Conservation (phyloP, 2,113 vertebrate genomes). For the Pavo muticus region DNA sequence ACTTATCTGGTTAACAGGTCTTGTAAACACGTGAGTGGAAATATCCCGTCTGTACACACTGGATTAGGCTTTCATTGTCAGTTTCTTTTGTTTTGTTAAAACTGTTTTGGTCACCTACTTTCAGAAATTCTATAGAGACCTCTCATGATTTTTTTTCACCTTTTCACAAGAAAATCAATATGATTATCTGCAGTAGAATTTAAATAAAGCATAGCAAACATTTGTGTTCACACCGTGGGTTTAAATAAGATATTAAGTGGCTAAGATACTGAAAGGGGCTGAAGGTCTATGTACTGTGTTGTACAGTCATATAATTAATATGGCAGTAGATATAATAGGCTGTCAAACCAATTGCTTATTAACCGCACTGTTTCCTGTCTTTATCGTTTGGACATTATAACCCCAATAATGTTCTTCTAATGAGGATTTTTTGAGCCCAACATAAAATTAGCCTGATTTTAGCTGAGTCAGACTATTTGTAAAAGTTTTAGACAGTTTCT, state of each 20-base stretch:
- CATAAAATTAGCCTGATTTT: constrained; percentile 27
- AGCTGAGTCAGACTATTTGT: constrained; percentile 32
- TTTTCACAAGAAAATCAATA: not conserved
- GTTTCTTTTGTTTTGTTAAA: not conserved
- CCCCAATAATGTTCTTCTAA: constrained; percentile 4
- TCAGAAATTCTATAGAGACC: not conserved
- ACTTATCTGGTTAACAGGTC: not conserved
- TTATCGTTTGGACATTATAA: constrained; percentile 9
- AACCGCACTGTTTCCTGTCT: not conserved
- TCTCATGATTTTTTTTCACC: not conserved
- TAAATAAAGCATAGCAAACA: not conserved
- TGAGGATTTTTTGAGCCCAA: not conserved
- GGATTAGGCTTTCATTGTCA: not conserved
- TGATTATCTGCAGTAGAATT: not conserved
- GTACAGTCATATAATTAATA: not conserved
- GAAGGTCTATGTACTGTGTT: not conserved
- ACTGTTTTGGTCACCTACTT: not conserved
- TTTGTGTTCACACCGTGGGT: not conserved
- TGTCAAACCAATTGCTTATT: not conserved
- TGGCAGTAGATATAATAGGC: not conserved
- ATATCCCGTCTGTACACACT: not conserved
- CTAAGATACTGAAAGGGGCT: not conserved
- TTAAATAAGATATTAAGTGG: not conserved
- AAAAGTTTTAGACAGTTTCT: constrained; percentile 29
- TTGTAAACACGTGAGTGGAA: not conserved